phyloP scores from a whole-genome alignment of 2,797 vertebrate genomes.

The Platalea minor region DNA sequence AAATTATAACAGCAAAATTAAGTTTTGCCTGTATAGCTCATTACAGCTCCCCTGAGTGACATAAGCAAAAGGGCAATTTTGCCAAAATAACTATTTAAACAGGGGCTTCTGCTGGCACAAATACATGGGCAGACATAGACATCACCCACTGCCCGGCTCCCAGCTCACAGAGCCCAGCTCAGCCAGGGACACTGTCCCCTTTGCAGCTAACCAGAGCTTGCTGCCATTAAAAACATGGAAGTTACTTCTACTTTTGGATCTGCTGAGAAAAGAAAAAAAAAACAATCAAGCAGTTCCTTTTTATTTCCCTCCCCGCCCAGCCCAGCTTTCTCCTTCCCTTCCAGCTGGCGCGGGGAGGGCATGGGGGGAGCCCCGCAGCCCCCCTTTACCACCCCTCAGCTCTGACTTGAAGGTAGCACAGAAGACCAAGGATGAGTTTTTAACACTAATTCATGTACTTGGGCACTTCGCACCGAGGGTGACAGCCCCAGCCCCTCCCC shows the following conservation, averaged over 20 bases:
- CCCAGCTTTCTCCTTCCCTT: background rate
- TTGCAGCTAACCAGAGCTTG: background rate
- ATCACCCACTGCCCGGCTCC: background rate
- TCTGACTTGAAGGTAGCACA: background rate
- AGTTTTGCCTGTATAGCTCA: background rate
- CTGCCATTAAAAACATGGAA: background rate
- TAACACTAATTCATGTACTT: background rate
- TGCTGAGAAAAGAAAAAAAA: background rate
- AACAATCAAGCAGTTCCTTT: accelerated
- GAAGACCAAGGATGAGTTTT: background rate
- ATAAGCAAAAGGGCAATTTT: background rate
- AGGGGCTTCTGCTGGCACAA: background rate
- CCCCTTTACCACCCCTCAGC: background rate
- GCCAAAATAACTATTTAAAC: background rate
- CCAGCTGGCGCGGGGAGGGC: background rate
- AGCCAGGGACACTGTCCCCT: background rate
- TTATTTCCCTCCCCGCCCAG: background rate
- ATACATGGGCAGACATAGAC: background rate
- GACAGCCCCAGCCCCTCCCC: background rate
- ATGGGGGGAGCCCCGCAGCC: too few species aligned
- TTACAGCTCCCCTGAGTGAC: background rate
- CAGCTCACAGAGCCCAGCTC: background rate
- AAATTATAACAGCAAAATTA: background rate
- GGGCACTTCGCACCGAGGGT: accelerated
- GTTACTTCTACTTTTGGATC: background rate